Conservation (phyloP, 2,888 invertebrate genomes). For the Brachycybe producta region DNA sequence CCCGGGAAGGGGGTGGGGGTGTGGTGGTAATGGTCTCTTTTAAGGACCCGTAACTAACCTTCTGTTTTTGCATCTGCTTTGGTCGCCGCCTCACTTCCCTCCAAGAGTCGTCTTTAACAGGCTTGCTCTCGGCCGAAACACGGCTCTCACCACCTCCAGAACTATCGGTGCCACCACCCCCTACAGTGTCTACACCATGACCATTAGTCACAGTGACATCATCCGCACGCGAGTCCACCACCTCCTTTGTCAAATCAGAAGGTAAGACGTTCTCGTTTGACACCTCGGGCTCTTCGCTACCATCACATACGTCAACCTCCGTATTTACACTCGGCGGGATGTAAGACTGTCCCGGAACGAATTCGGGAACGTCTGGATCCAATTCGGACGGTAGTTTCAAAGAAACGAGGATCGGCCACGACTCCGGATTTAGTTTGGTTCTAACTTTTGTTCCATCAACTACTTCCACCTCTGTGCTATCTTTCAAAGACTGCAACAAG, state of each 20-base stretch:
- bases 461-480: constrained; percentile 74
- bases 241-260: constrained; percentile 1
- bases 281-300: too few species aligned
- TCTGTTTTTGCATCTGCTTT: constrained; percentile 18
- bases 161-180: neutral
- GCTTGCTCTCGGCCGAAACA: neutral
- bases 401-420: constrained; percentile 56
- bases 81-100: constrained; percentile 21
- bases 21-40: too few species aligned
- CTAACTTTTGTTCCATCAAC: constrained; percentile 60
- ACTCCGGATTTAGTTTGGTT: constrained; percentile 59
- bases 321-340: too few species aligned
- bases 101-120: constrained; percentile 17
- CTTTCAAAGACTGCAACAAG: constrained; percentile 41
- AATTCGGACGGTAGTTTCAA: constrained; percentile 33
- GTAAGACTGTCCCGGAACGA: constrained; percentile 46
- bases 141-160: neutral
- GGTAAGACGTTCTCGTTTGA: neutral
- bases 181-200: neutral
- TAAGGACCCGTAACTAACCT: too few species aligned
- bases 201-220: constrained; percentile 20
- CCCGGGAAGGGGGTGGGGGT: too few species aligned
- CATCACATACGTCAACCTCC: too few species aligned
- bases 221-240: neutral
- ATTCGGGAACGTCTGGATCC: constrained; percentile 77